Percentiles rank a stretch among this genome's conserved stretches.
Conservation (phyloP, 2,888 invertebrate genomes). For the Cabera pusaria region DNA sequence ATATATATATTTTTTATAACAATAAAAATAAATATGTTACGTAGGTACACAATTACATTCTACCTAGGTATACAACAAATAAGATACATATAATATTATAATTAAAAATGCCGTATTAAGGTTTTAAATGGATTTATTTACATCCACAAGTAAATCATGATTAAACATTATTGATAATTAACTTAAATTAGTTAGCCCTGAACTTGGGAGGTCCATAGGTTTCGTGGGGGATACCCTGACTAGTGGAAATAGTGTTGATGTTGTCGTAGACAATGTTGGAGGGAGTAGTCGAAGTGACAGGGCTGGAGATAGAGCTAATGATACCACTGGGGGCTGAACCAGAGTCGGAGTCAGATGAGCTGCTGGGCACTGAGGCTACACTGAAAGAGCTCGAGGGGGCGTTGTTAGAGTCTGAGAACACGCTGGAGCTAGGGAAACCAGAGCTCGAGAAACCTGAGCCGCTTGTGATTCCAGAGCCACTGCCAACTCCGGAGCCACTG, state of each 20-base stretch:
- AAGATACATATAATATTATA: no score
- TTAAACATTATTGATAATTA: conserved; percentile 10
- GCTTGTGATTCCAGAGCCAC: neutral
- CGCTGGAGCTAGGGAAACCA: conserved; percentile 9
- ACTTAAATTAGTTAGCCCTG: conserved; percentile 40
- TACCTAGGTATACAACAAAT: no score
- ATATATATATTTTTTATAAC: no score
- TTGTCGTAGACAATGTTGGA: conserved; percentile 40
- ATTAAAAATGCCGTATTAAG: no score
- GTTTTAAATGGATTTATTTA: conserved; percentile 22
- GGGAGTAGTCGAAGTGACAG: conserved; percentile 30
- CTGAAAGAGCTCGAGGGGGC: conserved; percentile 4
- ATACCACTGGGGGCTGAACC: conserved; percentile 19
- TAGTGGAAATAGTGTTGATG: conserved; percentile 54
- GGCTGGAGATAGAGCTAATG: conserved; percentile 25
- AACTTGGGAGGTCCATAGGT: conserved; percentile 69
- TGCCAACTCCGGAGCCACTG: conserved; percentile 10
- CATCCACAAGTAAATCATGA: conserved; percentile 3
- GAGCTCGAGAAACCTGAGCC: conserved; percentile 6
- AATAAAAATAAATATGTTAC: no score
- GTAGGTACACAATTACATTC: no score
- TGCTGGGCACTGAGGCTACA: neutral
- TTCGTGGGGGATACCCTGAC: conserved; percentile 72
- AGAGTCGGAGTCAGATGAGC: conserved; percentile 3
- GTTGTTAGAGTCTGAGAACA: conserved; percentile 16